Conservation (phyloP, 2,113 vertebrate genomes). For the Origma solitaria region DNA sequence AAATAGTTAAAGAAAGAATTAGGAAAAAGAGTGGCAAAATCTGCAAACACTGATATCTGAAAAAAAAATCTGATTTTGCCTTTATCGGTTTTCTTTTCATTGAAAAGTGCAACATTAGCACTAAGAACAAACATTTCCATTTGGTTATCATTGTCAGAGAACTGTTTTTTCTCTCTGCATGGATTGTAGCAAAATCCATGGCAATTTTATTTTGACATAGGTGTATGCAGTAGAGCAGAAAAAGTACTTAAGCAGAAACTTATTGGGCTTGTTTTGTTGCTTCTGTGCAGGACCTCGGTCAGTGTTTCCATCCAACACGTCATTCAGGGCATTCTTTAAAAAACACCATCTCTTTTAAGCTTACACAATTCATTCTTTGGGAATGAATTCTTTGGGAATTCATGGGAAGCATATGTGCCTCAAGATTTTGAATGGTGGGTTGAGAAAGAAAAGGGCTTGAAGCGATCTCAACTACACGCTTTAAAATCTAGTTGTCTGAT, state of each 20-base stretch:
- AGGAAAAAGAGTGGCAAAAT: neutral
- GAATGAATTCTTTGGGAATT: no score
- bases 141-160: neutral
- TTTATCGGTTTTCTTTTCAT: neutral
- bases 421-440: fast-evolving
- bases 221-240: neutral
- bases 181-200: neutral
- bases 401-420: fast-evolving
- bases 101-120: neutral
- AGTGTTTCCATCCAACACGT: neutral
- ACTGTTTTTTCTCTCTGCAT: neutral
- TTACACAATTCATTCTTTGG: neutral
- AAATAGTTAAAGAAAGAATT: neutral
- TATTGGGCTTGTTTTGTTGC: neutral
- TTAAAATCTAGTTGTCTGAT: neutral
- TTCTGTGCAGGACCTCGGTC: neutral
- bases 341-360: neutral
- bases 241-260: neutral
- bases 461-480: neutral
- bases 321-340: neutral
- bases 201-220: neutral
- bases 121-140: neutral
- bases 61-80: neutral
- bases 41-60: neutral
- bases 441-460: neutral